Conservation (phyloP, 2,113 vertebrate genomes). For the Semnornis frantzii region DNA sequence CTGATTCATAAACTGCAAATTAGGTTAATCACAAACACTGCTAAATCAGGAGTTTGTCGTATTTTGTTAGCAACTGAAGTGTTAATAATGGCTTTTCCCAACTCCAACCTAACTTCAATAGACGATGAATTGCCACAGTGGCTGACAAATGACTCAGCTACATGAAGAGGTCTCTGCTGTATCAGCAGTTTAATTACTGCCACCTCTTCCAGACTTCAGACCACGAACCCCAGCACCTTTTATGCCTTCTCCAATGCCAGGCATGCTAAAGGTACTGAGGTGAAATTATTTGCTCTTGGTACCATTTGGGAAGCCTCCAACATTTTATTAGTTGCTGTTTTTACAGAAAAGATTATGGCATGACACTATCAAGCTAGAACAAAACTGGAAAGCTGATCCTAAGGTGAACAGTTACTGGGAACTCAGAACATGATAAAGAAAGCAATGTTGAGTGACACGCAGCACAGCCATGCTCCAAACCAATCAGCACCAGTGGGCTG, state of each 20-base stretch:
- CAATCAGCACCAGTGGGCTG: background rate
- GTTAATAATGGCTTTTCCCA: background rate
- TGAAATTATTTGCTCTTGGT: conserved; percentile 24
- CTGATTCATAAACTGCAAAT: background rate
- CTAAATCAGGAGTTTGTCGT: background rate
- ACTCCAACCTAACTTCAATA: background rate
- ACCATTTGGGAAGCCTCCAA: conserved; percentile 48
- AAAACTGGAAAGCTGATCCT: conserved; percentile 38
- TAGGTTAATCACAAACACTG: background rate
- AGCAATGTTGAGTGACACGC: background rate
- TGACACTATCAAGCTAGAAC: conserved; percentile 23
- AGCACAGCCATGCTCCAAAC: background rate
- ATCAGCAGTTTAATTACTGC: background rate
- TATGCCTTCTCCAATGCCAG: no score
- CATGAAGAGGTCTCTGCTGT: background rate
- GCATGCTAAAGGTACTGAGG: no score
- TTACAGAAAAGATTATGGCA: conserved; percentile 67
- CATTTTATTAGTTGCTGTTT: conserved; percentile 28
- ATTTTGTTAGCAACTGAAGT: background rate
- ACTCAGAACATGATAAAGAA: background rate
- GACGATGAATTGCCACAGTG: background rate
- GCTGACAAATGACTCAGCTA: background rate
- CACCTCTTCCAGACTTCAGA: background rate
- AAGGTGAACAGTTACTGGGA: conserved; percentile 28
- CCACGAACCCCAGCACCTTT: background rate